Conservation (phyloP, 2,888 invertebrate species). For the Malachius bipustulatus region DNA sequence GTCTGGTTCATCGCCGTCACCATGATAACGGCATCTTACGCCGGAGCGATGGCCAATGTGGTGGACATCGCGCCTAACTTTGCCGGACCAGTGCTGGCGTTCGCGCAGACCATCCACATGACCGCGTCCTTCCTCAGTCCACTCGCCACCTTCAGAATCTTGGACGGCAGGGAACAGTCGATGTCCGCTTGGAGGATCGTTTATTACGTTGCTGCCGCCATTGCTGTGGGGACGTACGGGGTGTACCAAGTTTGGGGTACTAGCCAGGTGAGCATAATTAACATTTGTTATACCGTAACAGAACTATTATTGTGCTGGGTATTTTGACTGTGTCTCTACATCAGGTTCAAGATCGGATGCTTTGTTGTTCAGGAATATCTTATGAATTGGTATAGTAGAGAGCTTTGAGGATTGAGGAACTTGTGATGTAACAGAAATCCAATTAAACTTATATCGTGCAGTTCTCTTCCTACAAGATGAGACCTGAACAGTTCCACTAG, state of each 20-base stretch:
- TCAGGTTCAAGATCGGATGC: too few species aligned
- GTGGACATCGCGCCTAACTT: slow-evolving; percentile 70
- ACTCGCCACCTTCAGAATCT: slow-evolving; percentile 48
- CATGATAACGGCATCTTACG: slow-evolving; percentile 58
- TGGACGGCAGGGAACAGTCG: slow-evolving; percentile 42
- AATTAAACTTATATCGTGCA: too few species aligned
- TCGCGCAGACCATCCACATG: slow-evolving; percentile 69
- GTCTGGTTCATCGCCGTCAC: slow-evolving; percentile 60
- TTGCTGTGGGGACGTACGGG: slow-evolving; percentile 49
- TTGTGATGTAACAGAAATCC: too few species aligned
- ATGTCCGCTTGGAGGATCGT: slow-evolving; percentile 50
- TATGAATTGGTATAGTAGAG: too few species aligned
- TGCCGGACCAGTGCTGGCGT: slow-evolving; percentile 60
- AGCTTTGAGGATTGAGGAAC: too few species aligned
- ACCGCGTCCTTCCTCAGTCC: slow-evolving; percentile 60
- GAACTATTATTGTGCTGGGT: too few species aligned
- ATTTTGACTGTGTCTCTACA: too few species aligned
- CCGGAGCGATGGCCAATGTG: slow-evolving; percentile 64
- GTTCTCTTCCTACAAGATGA: too few species aligned
- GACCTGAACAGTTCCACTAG: too few species aligned
- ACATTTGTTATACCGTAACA: too few species aligned
- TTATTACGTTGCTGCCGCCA: slow-evolving; percentile 49
- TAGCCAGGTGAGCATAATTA: slow-evolving; percentile 43
- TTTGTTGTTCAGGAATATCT: too few species aligned
- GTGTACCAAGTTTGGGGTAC: slow-evolving; percentile 57